Percentiles rank a stretch among this genome's conserved stretches.
Conservation (phyloP, 1,140 invertebrate genomes). For the Nomia melanderi region DNA sequence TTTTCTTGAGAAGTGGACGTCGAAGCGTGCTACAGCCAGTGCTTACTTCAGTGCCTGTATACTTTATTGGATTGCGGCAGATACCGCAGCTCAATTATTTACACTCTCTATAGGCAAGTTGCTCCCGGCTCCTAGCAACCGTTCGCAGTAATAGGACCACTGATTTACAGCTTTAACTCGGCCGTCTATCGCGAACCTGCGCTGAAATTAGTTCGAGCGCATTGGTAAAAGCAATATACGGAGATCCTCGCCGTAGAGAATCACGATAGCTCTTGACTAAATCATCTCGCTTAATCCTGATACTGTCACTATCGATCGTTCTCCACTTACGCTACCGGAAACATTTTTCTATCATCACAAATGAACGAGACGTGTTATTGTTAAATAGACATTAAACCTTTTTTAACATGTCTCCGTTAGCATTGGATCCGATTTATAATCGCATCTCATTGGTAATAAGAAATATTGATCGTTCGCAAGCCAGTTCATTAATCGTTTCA, state of each 20-base stretch:
- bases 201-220: constrained; percentile 55
- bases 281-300: constrained; percentile 1
- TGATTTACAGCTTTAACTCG: constrained; percentile 63
- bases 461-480: no score
- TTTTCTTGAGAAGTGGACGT: background rate
- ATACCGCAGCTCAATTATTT: constrained; percentile 61
- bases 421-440: no score
- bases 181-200: constrained; percentile 39
- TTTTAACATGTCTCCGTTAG: no score
- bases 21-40: background rate
- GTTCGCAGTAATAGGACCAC: constrained; percentile 61
- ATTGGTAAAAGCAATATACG: constrained; percentile 28
- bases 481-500: no score
- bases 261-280: constrained; percentile 6
- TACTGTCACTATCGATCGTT: background rate
- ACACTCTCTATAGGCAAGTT: constrained; percentile 31
- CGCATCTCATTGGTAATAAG: no score
- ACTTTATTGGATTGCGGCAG: constrained; percentile 56
- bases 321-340: background rate
- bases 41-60: constrained; percentile 13
- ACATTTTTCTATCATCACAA: background rate
- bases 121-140: constrained; percentile 18
- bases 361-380: background rate
- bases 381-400: no score
- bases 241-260: constrained; percentile 13